A percentile compares a stretch with the other conserved stretches of the same genome.
Evolutionary conservation across 1,140 invertebrate species (phyloP).

Genomic region (Cataglyphis hispanica): DNA sequence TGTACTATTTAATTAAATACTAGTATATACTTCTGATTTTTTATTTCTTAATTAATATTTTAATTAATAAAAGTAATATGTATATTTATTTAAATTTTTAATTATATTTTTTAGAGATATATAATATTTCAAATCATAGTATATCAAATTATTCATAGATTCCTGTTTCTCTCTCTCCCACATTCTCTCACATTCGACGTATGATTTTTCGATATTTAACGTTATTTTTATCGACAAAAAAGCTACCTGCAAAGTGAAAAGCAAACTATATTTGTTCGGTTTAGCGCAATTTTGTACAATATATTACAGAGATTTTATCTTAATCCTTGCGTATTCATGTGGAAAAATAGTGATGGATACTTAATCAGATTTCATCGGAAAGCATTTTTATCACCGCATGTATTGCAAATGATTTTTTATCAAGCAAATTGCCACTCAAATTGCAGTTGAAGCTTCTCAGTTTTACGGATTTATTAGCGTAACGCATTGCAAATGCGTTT

Average conservation of each 20-base stretch:
- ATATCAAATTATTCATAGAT: background rate
- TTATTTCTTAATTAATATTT: no score
- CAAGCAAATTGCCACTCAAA: constrained; percentile 5
- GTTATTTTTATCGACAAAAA: constrained; percentile 7
- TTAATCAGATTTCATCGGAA: background rate
- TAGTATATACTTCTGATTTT: background rate
- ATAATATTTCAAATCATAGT: background rate
- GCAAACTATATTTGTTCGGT: background rate
- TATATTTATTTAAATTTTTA: background rate
- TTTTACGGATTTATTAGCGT: constrained; percentile 18
- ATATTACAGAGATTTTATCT: background rate
- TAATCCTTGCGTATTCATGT: background rate
- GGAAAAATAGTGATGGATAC: background rate
- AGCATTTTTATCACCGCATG: constrained; percentile 5
- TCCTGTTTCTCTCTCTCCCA: background rate
- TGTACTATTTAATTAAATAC: background rate
- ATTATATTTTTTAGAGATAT: constrained; percentile 1
- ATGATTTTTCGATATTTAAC: background rate
- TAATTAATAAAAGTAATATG: constrained; percentile 14
- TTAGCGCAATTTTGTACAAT: background rate
- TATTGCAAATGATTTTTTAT: constrained; percentile 21
- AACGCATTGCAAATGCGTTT: background rate
- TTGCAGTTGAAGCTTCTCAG: background rate
- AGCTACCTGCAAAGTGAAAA: background rate
- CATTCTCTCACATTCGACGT: background rate